These are phyloP conservation scores for Brachionus manjavacas DNA, from an alignment of 1,140 invertebrate genomes.

Conservation along the genomic window DNA sequence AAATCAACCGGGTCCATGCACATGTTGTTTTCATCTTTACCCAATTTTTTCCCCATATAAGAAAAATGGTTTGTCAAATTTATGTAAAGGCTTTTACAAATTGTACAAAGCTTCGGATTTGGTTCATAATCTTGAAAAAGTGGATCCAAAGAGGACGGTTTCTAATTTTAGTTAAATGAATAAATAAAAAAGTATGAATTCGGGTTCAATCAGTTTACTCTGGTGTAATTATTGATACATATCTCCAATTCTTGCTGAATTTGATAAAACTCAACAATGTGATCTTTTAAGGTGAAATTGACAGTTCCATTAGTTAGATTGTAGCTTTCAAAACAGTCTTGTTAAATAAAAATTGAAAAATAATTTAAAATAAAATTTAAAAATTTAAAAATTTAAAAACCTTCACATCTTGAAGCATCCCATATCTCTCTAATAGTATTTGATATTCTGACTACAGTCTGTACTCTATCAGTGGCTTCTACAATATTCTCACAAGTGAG, in stretches of 20 bases:
- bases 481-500: slow-evolving; percentile 24
- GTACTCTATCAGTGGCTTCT: slow-evolving; percentile 24
- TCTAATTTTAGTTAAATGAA: not conserved
- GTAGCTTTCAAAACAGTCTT: slow-evolving; percentile 29
- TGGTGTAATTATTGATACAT: slow-evolving; percentile 15
- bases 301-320: slow-evolving; percentile 34
- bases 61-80: slow-evolving; percentile 24
- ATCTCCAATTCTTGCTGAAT: slow-evolving; percentile 28
- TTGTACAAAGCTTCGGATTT: not conserved
- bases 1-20: slow-evolving; percentile 40
- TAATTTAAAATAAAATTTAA: not conserved
- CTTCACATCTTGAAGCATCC: not conserved
- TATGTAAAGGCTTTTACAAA: slow-evolving; percentile 2
- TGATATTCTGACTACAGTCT: slow-evolving; percentile 25
- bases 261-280: slow-evolving; percentile 18
- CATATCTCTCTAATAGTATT: slow-evolving; percentile 39
- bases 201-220: not conserved
- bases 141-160: slow-evolving; percentile 10
- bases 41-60: not conserved
- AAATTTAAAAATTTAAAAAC: not conserved
- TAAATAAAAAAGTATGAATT: not conserved
- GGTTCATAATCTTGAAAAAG: slow-evolving; percentile 34
- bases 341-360: not conserved
- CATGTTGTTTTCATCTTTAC: slow-evolving; percentile 8
- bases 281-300: not conserved